Base-by-base conservation (phyloP, 2,888 invertebrate genomes). In the Synergus gifuensis region DNA sequence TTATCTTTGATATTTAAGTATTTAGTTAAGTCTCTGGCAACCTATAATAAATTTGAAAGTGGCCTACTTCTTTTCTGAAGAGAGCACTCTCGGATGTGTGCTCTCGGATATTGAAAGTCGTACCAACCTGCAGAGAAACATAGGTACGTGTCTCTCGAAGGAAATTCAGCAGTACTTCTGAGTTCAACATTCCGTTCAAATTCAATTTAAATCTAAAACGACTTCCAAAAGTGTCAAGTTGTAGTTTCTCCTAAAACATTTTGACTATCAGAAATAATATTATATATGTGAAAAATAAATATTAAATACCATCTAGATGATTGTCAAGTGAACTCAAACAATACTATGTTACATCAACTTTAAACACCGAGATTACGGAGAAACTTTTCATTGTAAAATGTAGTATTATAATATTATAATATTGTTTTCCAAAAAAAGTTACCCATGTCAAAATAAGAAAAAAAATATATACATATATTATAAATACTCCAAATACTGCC, bases 51-150 rank as follows among this genome's bases (percentile, higher is more conserved):
- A 28, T 54, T 49, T 69, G 16, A 36, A 69, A 69, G 69, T 69
- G 36, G 5, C 22, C 69, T 54, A 69, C 69, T 69, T 54, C 18
- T 69, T 69, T 69, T 69, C 49, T 36, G 28, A 54, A 69, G 49
- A 54, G 69, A 44, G 22, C 28, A 22, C 40, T 67, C 22, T 69
- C 18, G 36, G 36, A 49, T 49, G 16, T n/a, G 16, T n/a, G 12
- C 44, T 67, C 46, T 54, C 28, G 36, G 49, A 49, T 36, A 69
- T 69, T 69, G 49, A 46, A 28, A 16, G 46, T 69, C 2, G 22
- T 28, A 69, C 18, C 22, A 49, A 69, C 22, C 46, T 49, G n/a
- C 44, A 44, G n/a, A 44, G 44, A 67, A 67, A 67, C 22, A 28
- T 28, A 28, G 22, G 44, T 12, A 64, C 44, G 66, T 67, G 49